Conservation (phyloP, 1,140 invertebrate genomes). For the silkworm (Bombyx mori) region DNA sequence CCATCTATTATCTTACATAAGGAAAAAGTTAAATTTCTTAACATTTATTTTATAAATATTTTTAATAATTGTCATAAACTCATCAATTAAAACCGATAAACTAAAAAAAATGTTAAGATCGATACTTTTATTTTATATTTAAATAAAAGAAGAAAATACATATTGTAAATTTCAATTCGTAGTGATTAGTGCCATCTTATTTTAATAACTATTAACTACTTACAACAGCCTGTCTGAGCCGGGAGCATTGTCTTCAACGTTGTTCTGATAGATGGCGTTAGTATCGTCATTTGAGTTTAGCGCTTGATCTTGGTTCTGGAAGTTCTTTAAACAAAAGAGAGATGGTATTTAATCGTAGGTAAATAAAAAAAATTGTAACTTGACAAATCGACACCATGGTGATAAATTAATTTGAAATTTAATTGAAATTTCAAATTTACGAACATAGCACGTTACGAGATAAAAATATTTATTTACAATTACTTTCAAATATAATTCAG, state of each 20-base stretch:
- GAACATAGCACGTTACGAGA: too few relatives aligned
- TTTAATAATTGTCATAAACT: neutral
- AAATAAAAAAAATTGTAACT: too few relatives aligned
- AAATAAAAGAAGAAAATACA: too few relatives aligned
- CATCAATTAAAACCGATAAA: neutral
- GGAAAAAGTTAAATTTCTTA: too few relatives aligned
- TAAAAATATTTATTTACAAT: too few relatives aligned
- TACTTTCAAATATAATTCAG: too few relatives aligned
- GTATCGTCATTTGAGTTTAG: constrained; percentile 27
- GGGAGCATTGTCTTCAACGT: constrained; percentile 22
- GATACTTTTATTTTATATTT: too few relatives aligned
- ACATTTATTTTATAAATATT: neutral
- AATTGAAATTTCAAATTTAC: too few relatives aligned
- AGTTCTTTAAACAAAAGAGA: constrained; percentile 29
- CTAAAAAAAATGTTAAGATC: neutral
- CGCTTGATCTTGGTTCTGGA: constrained; percentile 29
- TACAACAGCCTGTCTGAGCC: constrained; percentile 28
- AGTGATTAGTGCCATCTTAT: constrained; percentile 21
- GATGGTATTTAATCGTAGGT: constrained; percentile 22
- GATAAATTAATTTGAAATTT: too few relatives aligned
- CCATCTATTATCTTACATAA: too few relatives aligned
- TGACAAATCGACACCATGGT: too few relatives aligned
- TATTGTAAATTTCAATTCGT: neutral
- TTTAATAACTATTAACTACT: constrained; percentile 13
- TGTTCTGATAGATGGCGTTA: constrained; percentile 42